These are phyloP conservation scores for Trogon surrucura DNA, from an alignment of 2,113 vertebrate genomes.

Conservation along the genomic window DNA sequence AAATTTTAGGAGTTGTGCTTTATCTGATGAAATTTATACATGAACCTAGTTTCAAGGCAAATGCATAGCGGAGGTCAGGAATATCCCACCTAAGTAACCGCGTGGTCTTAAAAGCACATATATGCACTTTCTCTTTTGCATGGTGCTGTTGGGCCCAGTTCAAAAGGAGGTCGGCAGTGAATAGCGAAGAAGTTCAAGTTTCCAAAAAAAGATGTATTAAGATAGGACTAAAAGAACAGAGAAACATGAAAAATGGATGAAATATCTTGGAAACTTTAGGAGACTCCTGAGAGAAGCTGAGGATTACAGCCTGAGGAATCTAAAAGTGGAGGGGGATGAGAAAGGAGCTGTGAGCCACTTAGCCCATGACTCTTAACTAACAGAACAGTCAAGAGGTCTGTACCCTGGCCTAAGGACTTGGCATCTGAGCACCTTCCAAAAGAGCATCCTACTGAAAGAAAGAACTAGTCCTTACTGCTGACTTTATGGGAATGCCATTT, in stretches of 20 bases:
- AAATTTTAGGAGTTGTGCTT: background rate
- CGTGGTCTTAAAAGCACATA: fast-evolving
- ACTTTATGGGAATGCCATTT: background rate
- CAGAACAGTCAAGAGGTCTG: background rate
- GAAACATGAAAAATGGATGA: background rate
- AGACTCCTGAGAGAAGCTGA: background rate
- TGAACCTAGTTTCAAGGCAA: background rate
- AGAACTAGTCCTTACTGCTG: background rate
- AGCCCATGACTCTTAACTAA: background rate
- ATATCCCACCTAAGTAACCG: background rate
- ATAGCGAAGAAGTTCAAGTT: background rate
- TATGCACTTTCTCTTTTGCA: background rate
- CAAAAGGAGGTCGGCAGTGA: background rate
- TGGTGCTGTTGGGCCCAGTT: background rate
- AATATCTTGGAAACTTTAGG: background rate
- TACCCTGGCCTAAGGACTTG: background rate
- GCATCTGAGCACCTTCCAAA: background rate
- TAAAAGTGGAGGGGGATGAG: background rate
- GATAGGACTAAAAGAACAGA: background rate
- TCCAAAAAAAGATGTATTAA: background rate
- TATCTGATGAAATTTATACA: background rate
- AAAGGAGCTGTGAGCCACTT: background rate
- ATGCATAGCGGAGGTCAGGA: background rate
- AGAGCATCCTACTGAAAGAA: background rate
- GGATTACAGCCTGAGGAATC: background rate